Conservation (phyloP, 1,140 invertebrate genomes). For the Apocrypta bakeri region DNA sequence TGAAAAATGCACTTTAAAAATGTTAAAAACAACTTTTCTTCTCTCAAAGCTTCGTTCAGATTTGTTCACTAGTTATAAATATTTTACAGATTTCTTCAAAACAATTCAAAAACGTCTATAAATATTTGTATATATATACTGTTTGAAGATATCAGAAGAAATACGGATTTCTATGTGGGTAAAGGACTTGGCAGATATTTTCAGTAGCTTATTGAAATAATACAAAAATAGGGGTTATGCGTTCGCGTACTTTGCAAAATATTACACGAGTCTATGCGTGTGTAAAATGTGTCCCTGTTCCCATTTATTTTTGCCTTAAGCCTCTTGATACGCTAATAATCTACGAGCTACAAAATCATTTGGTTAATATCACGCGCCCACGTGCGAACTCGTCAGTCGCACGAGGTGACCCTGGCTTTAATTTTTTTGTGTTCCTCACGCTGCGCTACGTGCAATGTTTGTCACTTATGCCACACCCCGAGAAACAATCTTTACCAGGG, state of each 20-base stretch:
- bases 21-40: not conserved
- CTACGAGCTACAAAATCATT: conserved; percentile 48
- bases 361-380: conserved; percentile 51
- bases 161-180: conserved; percentile 5
- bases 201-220: conserved; percentile 45
- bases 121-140: conserved; percentile 18
- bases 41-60: not conserved
- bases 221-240: conserved; percentile 48
- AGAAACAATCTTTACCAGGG: conserved; percentile 8
- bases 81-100: conserved; percentile 37
- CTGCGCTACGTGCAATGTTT: not conserved
- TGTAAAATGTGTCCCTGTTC: conserved; percentile 44
- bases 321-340: conserved; percentile 44
- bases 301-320: conserved; percentile 36
- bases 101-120: conserved; percentile 26
- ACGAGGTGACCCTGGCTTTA: conserved; percentile 29
- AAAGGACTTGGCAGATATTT: conserved; percentile 19
- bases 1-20: not conserved
- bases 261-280: conserved; percentile 43
- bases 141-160: conserved; percentile 16
- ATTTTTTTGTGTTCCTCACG: conserved; percentile 10
- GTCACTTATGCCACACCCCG: not conserved
- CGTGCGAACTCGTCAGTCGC: conserved; percentile 12
- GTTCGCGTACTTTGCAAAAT: conserved; percentile 39
- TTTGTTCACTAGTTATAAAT: conserved; percentile 15